Base-by-base conservation (phyloP, 2,888 invertebrate genomes). In the Meteorus colon region DNA sequence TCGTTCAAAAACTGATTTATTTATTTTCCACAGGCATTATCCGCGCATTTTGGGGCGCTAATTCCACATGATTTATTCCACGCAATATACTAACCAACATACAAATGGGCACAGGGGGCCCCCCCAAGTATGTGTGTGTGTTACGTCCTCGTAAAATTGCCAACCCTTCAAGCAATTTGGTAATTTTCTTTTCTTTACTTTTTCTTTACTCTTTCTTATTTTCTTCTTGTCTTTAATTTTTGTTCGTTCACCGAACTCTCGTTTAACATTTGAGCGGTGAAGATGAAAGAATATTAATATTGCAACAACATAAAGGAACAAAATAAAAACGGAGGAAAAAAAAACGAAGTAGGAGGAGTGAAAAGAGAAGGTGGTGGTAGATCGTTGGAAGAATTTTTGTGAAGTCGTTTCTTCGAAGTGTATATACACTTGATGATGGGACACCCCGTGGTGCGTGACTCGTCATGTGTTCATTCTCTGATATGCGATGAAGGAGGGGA, bases 11-110 rank as follows among this genome's bases (percentile, higher is more conserved):
- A 59, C 31, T 73, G 76, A 76, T 76, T 76, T 76, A 76, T 76
- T 73, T 73, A 73, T 51, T 73, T 55, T 62, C n/a, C 34, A 31
- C 51, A 68, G 51, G 41, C 55, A 65, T 76, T 62, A 72, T 63
- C 45, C 62, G 27, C 31, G 29, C 63, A 72, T 73, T 76, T 63
- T 62, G 68, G 65, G 72, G 73, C 63, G 73, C 72, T 76, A 76
- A 73, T 76, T 76, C 73, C 63, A 59, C 76, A 45, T 76, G 76
- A 76, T 76, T 76, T 76, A 76, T 76, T 68, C 55, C 63, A 62
- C 34, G 72, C 63, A 37, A 41, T 65, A 65, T 37, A 65, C 24
- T 4, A 65, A 37, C 16, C n/a, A 65, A 16, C 27, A 5, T 37
- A 34, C 34, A 41, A 34, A 37, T 16, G 37, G 72, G 72, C 63